phyloP scores from a whole-genome alignment of 1,140 invertebrate species.

The Ditylenchus dipsaci region DNA sequence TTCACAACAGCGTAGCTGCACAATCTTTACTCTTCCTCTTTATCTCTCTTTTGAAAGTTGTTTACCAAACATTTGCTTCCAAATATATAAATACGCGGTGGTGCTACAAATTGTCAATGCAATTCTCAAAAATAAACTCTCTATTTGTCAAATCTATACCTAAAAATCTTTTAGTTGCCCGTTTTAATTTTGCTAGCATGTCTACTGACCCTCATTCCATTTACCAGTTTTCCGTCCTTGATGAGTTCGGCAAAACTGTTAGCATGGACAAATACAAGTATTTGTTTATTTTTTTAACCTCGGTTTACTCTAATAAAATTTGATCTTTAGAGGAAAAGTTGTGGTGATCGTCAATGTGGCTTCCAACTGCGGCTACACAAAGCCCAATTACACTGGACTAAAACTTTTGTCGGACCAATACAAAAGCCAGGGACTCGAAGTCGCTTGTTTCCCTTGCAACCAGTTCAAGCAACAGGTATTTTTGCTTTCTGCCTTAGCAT shows the following conservation, averaged over 20 bases:
- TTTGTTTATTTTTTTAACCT: constrained; percentile 2
- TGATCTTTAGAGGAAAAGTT: constrained; percentile 37
- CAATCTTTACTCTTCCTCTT: no score
- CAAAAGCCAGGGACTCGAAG: constrained; percentile 40
- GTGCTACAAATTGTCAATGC: no score
- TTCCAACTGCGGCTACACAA: constrained; percentile 41
- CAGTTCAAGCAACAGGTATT: constrained; percentile 15
- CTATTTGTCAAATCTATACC: no score
- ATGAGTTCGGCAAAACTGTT: constrained; percentile 62
- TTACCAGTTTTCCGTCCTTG: constrained; percentile 48
- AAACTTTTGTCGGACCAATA: constrained; percentile 41
- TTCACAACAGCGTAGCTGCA: no score
- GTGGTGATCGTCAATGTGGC: constrained; percentile 45
- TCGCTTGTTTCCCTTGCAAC: constrained; percentile 47
- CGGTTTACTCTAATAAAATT: neutral
- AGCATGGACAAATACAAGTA: constrained; percentile 63
- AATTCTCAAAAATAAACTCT: no score
- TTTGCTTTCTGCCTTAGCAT: no score
- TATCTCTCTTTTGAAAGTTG: no score
- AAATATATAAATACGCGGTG: no score
- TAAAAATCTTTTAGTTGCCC: no score
- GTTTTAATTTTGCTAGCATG: no score
- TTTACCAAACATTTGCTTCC: no score
- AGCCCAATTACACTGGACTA: constrained; percentile 38
- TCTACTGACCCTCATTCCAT: no score